Conservation (phyloP, 2,113 vertebrate species). For the Myotis brandtii region DNA sequence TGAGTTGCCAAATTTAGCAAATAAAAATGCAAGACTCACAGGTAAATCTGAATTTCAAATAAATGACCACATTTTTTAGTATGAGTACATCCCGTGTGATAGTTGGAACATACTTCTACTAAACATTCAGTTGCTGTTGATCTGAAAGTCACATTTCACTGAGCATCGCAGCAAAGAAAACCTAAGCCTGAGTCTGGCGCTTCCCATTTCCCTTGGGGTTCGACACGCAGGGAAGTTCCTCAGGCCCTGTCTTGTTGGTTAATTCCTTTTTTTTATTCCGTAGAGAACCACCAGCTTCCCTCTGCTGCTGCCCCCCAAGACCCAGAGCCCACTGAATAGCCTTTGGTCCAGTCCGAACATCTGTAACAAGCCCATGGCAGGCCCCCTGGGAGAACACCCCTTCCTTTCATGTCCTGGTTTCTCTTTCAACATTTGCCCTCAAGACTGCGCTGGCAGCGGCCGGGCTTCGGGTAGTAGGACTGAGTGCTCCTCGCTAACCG, state of each 20-base stretch:
- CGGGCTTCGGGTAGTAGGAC: background rate
- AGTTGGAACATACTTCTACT: background rate
- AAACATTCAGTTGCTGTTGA: background rate
- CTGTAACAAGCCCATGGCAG: background rate
- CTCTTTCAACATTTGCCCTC: background rate
- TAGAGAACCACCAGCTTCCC: background rate
- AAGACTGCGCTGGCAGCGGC: background rate
- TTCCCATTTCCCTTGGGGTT: background rate
- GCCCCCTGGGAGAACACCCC: background rate
- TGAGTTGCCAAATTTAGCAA: conserved; percentile 18
- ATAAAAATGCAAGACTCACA: background rate
- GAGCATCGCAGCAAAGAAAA: background rate
- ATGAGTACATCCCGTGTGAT: background rate
- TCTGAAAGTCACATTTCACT: conserved; percentile 46
- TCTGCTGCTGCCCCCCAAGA: background rate
- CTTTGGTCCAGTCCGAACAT: background rate
- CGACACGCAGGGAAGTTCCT: background rate
- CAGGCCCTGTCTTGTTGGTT: background rate
- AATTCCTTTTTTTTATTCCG: background rate
- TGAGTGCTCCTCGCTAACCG: background rate
- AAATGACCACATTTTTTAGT: background rate
- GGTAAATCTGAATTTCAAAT: conserved; percentile 43
- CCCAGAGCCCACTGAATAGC: background rate
- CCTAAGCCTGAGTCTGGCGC: background rate
- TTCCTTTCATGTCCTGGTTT: background rate